Evolutionary conservation across 1,140 invertebrate genomes (phyloP), one percentile per base, ranked within the genome.

Genomic region (Rhopalosiphum maidis): DNA sequence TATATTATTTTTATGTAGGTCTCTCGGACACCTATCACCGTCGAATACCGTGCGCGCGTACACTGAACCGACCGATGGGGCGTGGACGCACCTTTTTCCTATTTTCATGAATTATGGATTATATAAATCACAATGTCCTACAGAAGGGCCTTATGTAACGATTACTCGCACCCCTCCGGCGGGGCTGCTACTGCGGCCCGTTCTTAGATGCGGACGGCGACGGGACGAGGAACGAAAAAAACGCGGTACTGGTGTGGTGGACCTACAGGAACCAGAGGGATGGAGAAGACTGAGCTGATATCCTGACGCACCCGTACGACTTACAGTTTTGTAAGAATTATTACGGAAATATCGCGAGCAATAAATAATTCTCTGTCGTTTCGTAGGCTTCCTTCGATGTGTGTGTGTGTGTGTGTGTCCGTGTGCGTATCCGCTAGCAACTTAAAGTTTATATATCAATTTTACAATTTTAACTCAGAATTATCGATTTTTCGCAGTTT

Each of bases 341-440:
- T 93, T 93, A 9, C 77, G 46, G 77, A 54, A 86, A 93, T 86
- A 93, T 93, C 35, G 11, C 48, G 48, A 37, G 77, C 82, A 43
- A 93, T 93, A 93, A 93, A 93, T 93, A 93, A 93, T 93, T 54
- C 77, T 55, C 54, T 41, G 91, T 83, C 91, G 82, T 93, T 77
- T 83, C 15, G 89, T 68, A 68, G 88, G 8, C 7, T 89, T 41
- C 51, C 35, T 23, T 35, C 35, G 86, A 35, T n/a, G n/a, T 4
- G 23, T 9, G 22, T 11, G 37, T 25, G 18, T n/a, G n/a, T 4
- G 23, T 9, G 22, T 11, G 37, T 25, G 18, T 83, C 7, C 25
- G 21, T 85, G 41, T 41, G 48, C 22, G n/a, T 37, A 35, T 41
- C 51, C 48, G 82, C 7, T 55, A 30, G 2, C 22, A 35, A 60